A percentile compares a stretch with the other conserved stretches of the same genome.
Evolutionary conservation across 1,140 invertebrate species (phyloP).

Genomic region (Lucilia sericata): DNA sequence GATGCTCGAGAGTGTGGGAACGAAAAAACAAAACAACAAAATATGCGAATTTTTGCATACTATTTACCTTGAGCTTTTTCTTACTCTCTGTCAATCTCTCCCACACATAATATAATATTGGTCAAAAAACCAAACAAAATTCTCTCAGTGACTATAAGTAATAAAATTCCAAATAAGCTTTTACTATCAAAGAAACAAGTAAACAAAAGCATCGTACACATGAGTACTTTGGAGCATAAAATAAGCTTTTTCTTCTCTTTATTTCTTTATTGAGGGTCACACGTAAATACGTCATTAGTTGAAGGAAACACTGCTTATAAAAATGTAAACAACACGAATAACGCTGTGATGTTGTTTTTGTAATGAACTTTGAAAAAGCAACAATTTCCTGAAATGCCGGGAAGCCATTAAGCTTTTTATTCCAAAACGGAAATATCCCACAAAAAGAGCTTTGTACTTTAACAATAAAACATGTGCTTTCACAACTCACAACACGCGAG

Average conservation of each 20-base stretch:
- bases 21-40: not conserved
- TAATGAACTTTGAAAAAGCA: conserved; percentile 5
- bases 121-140: not conserved
- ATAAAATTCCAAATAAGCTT: not conserved
- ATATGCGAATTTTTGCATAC: conserved; percentile 24
- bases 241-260: not conserved
- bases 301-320: not conserved
- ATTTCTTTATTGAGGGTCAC: not conserved
- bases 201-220: not conserved
- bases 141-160: not conserved
- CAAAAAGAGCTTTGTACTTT: not conserved
- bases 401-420: conserved; percentile 10
- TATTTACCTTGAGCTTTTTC: conserved; percentile 30
- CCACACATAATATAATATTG: not conserved
- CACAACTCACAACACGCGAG: not conserved
- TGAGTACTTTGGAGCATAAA: not conserved
- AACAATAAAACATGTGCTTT: not conserved
- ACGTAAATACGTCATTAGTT: conserved; percentile 7
- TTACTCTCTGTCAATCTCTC: not conserved
- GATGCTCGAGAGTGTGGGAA: conserved; percentile 13
- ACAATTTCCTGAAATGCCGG: conserved; percentile 19
- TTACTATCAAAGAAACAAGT: not conserved
- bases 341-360: not conserved
- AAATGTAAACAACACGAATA: not conserved
- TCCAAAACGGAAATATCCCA: not conserved